Evolutionary conservation across 2,797 vertebrate species (phyloP).

Genomic region (Erpetoichthys calabaricus): DNA sequence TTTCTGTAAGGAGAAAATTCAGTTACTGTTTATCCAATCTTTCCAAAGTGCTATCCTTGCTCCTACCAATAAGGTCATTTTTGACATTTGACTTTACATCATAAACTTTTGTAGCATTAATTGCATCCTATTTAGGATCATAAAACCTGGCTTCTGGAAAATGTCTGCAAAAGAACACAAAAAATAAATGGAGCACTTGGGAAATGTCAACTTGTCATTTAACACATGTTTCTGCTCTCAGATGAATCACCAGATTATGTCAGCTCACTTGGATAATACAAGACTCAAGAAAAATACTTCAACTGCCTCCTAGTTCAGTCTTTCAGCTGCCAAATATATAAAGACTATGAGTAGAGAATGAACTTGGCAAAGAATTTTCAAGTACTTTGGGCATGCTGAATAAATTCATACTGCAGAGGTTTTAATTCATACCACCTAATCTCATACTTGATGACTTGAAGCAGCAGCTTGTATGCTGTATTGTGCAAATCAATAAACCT

Average conservation of each 20-base stretch:
- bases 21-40: too few relatives aligned
- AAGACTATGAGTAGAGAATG: too few relatives aligned
- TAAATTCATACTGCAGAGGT: too few relatives aligned
- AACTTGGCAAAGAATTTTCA: too few relatives aligned
- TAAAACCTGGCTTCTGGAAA: slow-evolving; percentile 8
- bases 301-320: slow-evolving; percentile 4
- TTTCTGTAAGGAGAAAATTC: too few relatives aligned
- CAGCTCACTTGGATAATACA: background rate
- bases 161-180: background rate
- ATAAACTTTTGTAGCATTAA: background rate
- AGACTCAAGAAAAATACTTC: slow-evolving; percentile 3
- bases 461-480: too few relatives aligned
- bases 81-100: background rate
- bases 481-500: too few relatives aligned
- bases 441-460: too few relatives aligned
- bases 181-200: accelerated
- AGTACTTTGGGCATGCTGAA: too few relatives aligned
- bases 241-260: slow-evolving; percentile 4
- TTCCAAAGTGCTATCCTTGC: background rate
- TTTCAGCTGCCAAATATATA: background rate
- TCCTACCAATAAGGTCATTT: accelerated
- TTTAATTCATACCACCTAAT: too few relatives aligned
- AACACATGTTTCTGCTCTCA: background rate
- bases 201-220: background rate
- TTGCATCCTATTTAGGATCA: background rate